Evolutionary conservation across 1,140 invertebrate genomes (phyloP), one percentile per base, ranked within the genome.

Genomic region (Bathynomus jamesi): DNA sequence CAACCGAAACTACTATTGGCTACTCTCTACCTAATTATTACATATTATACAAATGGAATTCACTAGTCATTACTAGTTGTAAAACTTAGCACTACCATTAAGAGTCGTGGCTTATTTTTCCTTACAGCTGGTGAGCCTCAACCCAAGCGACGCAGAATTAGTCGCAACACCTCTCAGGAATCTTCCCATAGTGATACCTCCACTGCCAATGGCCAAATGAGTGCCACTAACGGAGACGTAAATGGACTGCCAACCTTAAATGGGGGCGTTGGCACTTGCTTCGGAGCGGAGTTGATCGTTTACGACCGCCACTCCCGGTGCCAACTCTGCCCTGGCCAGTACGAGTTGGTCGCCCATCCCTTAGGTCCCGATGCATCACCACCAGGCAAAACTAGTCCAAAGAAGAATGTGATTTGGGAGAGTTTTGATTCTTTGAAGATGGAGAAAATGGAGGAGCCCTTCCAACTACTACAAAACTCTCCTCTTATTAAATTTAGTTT

Each of bases 271-370:
- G 66, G 65, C 69, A 64, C 60, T 78, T 62, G 83, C 83, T 74
- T 73, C 30, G 65, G 90, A 30, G 91, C 91, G 61, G 93, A 96
- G 81, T 83, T 97, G 21, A 89, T 93, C 61, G 87, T 97, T 24
- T 95, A 93, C 81, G 94, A 97, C 80, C 93, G 94, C 81, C 89
- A 94, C 75, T 93, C 90, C 80, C 87, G 90, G 7, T 95, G 93
- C 80, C 84, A 91, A 28, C 83, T 97, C 4, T 89, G 87, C 0
- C 92, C 94, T 78, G 94, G 93, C 0, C 91, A 95, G 81, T 96
- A 97, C 83, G 92, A 95, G 80, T 83, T 95, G 60, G 88, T 90
- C 64, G 80, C 96, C 69, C 93, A 79, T 64, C 75, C 46, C 28
- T 63, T 67, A 53, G 17, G 72, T 71, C 25, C 77, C 74, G 60